Evolutionary conservation across 2,113 vertebrate genomes (phyloP).

Genomic region (Empidonax traillii): DNA sequence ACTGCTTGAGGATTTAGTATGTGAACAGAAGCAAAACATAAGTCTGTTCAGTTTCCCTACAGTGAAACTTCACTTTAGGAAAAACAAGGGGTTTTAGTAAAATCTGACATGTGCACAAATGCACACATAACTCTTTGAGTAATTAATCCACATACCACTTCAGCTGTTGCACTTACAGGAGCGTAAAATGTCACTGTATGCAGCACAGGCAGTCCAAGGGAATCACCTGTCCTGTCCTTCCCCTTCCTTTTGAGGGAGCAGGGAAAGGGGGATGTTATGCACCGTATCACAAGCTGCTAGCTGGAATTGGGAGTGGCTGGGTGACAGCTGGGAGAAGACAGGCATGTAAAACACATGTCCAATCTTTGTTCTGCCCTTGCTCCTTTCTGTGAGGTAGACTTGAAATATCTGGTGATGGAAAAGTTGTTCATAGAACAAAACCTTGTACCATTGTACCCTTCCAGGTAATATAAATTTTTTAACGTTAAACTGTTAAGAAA

Average conservation of each 20-base stretch:
- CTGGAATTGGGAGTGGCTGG: background rate
- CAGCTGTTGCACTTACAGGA: conserved; percentile 1
- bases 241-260: background rate
- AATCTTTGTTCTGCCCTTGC: background rate
- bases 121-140: background rate
- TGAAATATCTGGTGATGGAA: background rate
- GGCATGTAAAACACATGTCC: background rate
- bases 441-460: background rate
- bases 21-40: background rate
- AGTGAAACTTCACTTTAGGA: background rate
- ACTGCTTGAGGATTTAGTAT: background rate
- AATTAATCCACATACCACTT: conserved; percentile 10
- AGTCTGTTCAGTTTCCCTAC: background rate
- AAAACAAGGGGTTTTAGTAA: background rate
- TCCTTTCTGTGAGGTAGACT: background rate
- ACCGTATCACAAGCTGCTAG: background rate
- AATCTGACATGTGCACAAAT: background rate
- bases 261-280: background rate
- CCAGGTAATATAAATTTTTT: background rate
- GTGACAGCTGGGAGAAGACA: conserved; percentile 34
- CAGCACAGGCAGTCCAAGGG: background rate
- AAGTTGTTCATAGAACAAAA: background rate
- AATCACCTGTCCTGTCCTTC: conserved; percentile 26
- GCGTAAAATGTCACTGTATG: conserved; percentile 20
- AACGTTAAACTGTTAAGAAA: background rate